Base-by-base conservation (phyloP, 2,797 vertebrate species). In the Bufotes viridis region DNA sequence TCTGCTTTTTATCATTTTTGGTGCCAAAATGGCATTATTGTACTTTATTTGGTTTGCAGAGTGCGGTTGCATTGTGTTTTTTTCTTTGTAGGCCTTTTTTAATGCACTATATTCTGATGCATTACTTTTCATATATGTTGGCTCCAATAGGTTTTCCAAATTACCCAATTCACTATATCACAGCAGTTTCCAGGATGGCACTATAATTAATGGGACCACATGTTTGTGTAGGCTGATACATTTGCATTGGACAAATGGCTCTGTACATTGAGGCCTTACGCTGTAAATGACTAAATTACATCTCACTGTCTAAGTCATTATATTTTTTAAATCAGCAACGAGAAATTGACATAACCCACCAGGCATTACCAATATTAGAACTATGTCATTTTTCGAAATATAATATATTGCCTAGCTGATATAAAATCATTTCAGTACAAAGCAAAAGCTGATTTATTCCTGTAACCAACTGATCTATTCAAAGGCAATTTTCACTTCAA, bases 401-500 rank as follows among this genome's bases (percentile, higher is more conserved):
- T 61, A 76, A 24, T 84, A 76, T 60, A 61, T 24, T 34, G 63
- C 26, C 13, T 26, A 75, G 70, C 57, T 84, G 70, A 76, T 84
- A 60, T 60, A 76, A 84, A 61, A 84, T 76, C 1, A 84, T 84
- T 75, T 84, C n/a, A 1, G 29, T 63, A 49, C 51, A 78, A 78
- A 69, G 60, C 58, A 85, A 79, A 70, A 70, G 72, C 63, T 79
- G 67, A 84, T 83, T 87, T 76, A 82, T 58, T 84, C 26, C 22
- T 84, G 70, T 78, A 76, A 78, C 58, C 81, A 78, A 78, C 12
- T 76, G 58, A 88, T 70, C 61, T 83, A 84, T 70, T 84, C 69
- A 84, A 88, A 84, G 75, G 53, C 57, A 61, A 88, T 88, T 88
- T 88, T 80, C 74, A 88, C 34, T 78, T 79, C 86, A 74, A n/a